Base-by-base conservation (phyloP, 1,140 invertebrate species). In the Drosophila athabasca region DNA sequence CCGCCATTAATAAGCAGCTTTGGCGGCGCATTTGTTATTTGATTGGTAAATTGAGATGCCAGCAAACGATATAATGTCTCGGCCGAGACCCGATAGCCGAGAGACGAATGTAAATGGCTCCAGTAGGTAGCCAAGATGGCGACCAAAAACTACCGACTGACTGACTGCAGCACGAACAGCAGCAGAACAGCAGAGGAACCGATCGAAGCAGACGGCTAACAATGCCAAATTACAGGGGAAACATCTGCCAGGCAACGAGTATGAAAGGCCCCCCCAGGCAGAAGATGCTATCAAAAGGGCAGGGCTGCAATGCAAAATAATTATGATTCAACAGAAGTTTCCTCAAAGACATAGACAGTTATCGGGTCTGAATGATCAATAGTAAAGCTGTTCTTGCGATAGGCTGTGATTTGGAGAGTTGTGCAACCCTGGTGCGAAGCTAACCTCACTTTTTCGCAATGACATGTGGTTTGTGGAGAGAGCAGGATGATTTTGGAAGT, bases 41-140 rank as follows among this genome's bases (percentile, higher is more conserved):
- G 85, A 85, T 90, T 90, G 78, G 81, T 90, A 90, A 90, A 90
- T 90, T 90, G 85, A 82, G 85, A 76, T 85, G 76, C 65, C 62
- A 84, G 74, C 67, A 45, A 50, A 50, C 67, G 68, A 72, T 84
- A 72, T 84, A 81, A 85, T 87, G 79, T 66, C 72, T 51, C 45
- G 45, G 50, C 13, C 52, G 44, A 46, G 60, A 46, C 60, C 41
- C 71, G 17, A 19, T 0, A 19, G 17, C 17, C 17, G 17, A 19
- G 17, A 74, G 71, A 53, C 70, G 77, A 82, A 82, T 82, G 78
- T 85, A 78, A 87, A 78, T 85, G 83, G 78, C 74, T 85, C 65
- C 78, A 87, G 79, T 78, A 85, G 82, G 82, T 82, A 87, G 82
- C 83, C 72, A 76, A 76, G 74, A 85, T 85, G 82, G 82, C 78